Conservation (phyloP, 2,888 invertebrate genomes). For the Aspidiotus rigidus region DNA sequence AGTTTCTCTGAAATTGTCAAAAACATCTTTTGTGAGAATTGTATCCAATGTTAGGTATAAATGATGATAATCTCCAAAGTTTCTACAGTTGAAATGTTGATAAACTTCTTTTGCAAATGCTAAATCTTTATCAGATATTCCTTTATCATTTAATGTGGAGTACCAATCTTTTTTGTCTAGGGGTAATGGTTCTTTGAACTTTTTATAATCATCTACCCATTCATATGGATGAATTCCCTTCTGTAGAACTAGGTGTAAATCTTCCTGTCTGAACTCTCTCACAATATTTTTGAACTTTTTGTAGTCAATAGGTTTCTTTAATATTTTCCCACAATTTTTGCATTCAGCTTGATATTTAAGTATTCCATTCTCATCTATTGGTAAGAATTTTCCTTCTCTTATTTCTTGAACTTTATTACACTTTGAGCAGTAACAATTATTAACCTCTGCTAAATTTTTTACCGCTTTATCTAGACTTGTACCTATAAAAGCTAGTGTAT, state of each 20-base stretch:
- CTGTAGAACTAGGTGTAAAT: slow-evolving; percentile 4
- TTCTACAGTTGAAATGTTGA: slow-evolving; percentile 6
- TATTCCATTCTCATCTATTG: slow-evolving; percentile 20
- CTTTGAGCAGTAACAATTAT: slow-evolving; percentile 17
- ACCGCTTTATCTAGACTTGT: slow-evolving; percentile 9
- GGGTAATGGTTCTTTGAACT: slow-evolving; percentile 7
- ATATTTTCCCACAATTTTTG: slow-evolving; percentile 19
- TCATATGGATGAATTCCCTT: slow-evolving; percentile 7
- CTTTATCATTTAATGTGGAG: slow-evolving; percentile 11
- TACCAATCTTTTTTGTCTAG: slow-evolving; percentile 20
- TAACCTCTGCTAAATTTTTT: slow-evolving; percentile 4
- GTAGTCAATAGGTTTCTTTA: slow-evolving; percentile 13
- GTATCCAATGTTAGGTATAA: slow-evolving; percentile 15
- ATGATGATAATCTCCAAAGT: slow-evolving; percentile 13
- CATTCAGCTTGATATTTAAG: slow-evolving; percentile 16
- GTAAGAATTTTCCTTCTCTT: slow-evolving; percentile 13
- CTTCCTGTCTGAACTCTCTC: slow-evolving; percentile 3
- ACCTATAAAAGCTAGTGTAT: slow-evolving; percentile 8
- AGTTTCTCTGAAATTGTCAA: slow-evolving; percentile 15
- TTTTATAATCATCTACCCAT: slow-evolving; percentile 20
- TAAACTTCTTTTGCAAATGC: slow-evolving; percentile 22
- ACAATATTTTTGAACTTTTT: slow-evolving; percentile 12
- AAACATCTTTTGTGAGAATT: slow-evolving; percentile 14
- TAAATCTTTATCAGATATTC: slow-evolving; percentile 19
- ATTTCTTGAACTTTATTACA: slow-evolving; percentile 19